Percentiles rank a stretch among this genome's conserved stretches.
Conservation (phyloP, 2,888 invertebrate genomes). For the Lissocephala sabroskyi region DNA sequence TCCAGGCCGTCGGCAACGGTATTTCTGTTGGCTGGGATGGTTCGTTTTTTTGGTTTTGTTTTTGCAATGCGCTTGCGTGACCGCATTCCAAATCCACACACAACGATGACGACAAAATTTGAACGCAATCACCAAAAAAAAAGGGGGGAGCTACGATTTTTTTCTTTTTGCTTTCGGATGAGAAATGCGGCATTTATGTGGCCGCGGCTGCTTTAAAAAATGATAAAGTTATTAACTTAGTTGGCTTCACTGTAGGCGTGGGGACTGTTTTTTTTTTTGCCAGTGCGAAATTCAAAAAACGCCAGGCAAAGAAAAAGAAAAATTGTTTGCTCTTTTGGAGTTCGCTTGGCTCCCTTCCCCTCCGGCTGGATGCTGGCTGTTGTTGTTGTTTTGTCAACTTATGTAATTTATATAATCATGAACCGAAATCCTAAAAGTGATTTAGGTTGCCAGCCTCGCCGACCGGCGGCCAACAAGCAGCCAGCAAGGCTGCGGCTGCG, state of each 20-base stretch:
- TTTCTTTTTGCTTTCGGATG: not conserved
- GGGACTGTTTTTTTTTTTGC: constrained; percentile 5
- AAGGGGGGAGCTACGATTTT: too few species aligned
- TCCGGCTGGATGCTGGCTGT: too few species aligned
- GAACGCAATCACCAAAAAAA: not conserved
- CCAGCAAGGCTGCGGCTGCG: too few species aligned
- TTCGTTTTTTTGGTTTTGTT: constrained; percentile 10
- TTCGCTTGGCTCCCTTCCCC: too few species aligned
- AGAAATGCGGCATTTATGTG: too few species aligned
- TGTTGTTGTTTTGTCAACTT: constrained; percentile 29
- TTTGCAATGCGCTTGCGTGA: constrained; percentile 15
- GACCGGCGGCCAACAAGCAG: too few species aligned
- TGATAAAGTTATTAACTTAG: constrained; percentile 41
- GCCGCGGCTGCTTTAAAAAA: not conserved
- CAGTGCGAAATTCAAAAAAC: not conserved
- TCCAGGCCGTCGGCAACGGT: too few species aligned
- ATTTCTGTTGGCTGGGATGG: not conserved
- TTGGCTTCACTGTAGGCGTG: constrained; percentile 11
- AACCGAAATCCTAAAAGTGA: constrained; percentile 30
- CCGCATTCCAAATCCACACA: constrained; percentile 36
- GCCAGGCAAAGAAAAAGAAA: too few species aligned
- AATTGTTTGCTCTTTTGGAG: too few species aligned
- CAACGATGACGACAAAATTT: not conserved
- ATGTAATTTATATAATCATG: constrained; percentile 50
- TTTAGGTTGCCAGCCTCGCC: constrained; percentile 17